A percentile compares a stretch with the other conserved stretches of the same genome.
These are phyloP conservation scores for Myotis findleyi DNA, from an alignment of 2,797 vertebrate species.

Conservation along the genomic window DNA sequence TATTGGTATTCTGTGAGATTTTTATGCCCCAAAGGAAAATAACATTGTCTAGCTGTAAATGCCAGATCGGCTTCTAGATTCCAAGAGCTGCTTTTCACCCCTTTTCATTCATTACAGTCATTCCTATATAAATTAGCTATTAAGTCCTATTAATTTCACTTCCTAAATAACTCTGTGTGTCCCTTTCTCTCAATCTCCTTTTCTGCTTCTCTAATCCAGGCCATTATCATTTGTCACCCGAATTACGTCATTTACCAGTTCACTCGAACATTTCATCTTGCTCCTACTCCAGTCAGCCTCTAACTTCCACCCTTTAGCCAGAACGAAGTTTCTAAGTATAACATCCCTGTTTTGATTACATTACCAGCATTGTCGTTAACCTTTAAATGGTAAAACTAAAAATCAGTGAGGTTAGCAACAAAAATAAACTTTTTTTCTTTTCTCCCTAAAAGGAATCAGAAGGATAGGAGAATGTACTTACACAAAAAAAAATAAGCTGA, in stretches of 20 bases:
- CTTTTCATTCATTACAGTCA: not conserved
- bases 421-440: conserved; percentile 50
- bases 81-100: not conserved
- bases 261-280: not conserved
- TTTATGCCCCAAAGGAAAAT: not conserved
- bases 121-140: not conserved
- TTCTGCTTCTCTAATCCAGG: not conserved
- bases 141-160: not conserved
- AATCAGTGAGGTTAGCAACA: conserved; percentile 45
- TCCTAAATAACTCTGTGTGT: not conserved
- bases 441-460: conserved; percentile 41
- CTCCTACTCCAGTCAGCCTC: not conserved
- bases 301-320: not conserved
- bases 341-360: not conserved
- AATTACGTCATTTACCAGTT: not conserved
- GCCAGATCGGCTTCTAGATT: not conserved
- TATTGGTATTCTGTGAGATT: not conserved
- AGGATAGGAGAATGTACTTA: conserved; percentile 37
- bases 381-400: conserved; percentile 63
- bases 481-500: not conserved
- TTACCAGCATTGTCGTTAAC: not conserved
- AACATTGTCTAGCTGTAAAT: not conserved
- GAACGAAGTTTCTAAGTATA: conserved; percentile 32
- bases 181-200: not conserved
- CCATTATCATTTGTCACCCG: not conserved